A percentile compares a stretch with the other conserved stretches of the same genome.
Conservation (phyloP, 2,113 vertebrate genomes). For the Lipophrys pholis region DNA sequence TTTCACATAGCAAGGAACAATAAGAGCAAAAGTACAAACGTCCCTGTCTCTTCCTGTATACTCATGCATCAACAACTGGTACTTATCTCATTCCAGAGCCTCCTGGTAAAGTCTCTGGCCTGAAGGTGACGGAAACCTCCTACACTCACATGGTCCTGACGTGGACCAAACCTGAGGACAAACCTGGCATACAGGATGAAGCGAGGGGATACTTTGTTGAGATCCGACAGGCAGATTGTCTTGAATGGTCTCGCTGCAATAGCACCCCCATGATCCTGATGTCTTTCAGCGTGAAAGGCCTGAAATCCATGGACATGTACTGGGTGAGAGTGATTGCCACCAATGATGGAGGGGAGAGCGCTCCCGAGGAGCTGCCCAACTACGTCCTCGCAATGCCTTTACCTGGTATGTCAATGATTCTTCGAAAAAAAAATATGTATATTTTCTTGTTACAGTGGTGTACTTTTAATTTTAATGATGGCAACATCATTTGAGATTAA, state of each 20-base stretch:
- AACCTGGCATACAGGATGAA: constrained; percentile 74
- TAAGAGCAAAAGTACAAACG: neutral
- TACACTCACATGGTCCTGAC: constrained; percentile 84
- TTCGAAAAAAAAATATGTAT: neutral
- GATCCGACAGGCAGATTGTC: constrained; percentile 76
- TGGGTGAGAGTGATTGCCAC: constrained; percentile 85
- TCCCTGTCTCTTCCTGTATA: no score
- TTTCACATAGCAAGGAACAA: neutral
- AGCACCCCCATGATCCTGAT: constrained; percentile 71
- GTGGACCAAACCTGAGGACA: constrained; percentile 85
- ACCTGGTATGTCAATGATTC: constrained; percentile 73
- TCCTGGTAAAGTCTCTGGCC: constrained; percentile 85
- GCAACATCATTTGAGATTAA: neutral
- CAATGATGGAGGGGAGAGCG: constrained; percentile 83
- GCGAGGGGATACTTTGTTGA: constrained; percentile 90
- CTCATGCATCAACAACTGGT: neutral
- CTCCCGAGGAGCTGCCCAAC: constrained; percentile 78
- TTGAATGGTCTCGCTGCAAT: constrained; percentile 87
- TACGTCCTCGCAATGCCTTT: constrained; percentile 74
- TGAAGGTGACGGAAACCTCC: constrained; percentile 85
- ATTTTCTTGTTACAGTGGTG: neutral
- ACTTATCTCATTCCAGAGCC: constrained; percentile 72
- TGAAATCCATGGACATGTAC: constrained; percentile 83
- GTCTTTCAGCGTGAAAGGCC: constrained; percentile 84
- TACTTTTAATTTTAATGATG: neutral